Base-by-base conservation (phyloP, 2,888 invertebrate species). In the Catocala nupta region DNA sequence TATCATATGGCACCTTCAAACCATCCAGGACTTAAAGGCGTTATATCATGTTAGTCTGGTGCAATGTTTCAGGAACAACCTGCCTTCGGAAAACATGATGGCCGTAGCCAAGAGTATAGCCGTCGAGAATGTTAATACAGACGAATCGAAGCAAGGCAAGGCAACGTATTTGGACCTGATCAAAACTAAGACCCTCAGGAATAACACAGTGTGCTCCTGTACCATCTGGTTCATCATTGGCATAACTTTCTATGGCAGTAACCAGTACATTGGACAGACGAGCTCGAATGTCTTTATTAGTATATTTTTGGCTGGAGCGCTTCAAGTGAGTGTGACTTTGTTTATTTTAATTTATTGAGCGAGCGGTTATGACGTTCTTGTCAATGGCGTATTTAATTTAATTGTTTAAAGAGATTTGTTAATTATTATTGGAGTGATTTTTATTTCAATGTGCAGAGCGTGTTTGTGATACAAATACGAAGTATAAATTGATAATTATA, bases 171-270 rank as follows among this genome's bases (percentile, higher is more conserved):
- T 95, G 0, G 96, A 97, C 83, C 87, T 97, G 36, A 90, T 97
- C 54, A 92, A 95, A 11, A 96, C 96, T 0, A 95, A 95, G 68
- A 55, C 65, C 0, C 90, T 97, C 86, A 89, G 96, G 54, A 78
- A 92, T 34, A 96, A 96, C 78, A 96, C 96, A 0, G 72, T 96
- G 1, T 95, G 95, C 63, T 96, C 96, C 70, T 95, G 95, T 69
- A 95, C 96, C 66, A 95, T 96, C 75, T 97, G 97, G 98, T 90
- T 96, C 16, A 96, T 96, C 0, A 96, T 97, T 36, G 97, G 97
- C 0, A 93, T 98, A 86, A 96, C 96, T 57, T 97, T 96, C 84
- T 98, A 97, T 79, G 98, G 98, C 0, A 95, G 97, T 59, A 96
- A 96, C 10, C 97, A 97, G 84, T 97, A 96, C 82, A 95, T 97